Evolutionary conservation across 2,113 vertebrate species (phyloP).

Genomic region (Agapornis roseicollis): DNA sequence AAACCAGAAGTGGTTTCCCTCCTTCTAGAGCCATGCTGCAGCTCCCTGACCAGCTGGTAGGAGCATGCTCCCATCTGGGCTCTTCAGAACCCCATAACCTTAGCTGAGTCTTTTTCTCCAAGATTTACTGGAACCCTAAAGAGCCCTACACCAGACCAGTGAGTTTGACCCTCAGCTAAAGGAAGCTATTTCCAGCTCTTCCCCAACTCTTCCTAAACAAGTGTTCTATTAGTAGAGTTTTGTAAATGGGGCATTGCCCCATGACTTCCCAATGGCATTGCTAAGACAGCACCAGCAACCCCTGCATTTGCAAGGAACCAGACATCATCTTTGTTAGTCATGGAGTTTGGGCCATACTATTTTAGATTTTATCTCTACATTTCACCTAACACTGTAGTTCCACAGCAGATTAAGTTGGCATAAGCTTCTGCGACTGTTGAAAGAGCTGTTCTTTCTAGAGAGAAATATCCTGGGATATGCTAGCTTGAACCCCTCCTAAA

Average conservation of each 20-base stretch:
- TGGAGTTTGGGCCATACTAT: not conserved
- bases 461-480: not conserved
- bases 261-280: not conserved
- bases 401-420: not conserved
- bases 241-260: not conserved
- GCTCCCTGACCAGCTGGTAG: rapidly evolving
- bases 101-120: not conserved
- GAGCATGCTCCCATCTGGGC: not conserved
- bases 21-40: not conserved
- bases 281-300: not conserved
- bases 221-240: not conserved
- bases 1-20: not conserved
- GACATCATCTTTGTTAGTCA: not conserved
- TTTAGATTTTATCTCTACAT: not conserved
- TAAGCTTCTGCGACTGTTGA: not conserved
- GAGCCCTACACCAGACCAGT: not conserved
- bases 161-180: not conserved
- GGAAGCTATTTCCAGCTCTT: not conserved
- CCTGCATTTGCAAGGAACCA: not conserved
- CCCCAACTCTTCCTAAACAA: not conserved
- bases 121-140: not conserved
- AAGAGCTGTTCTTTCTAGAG: not conserved
- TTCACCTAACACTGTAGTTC: not conserved
- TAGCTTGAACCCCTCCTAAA: not conserved
- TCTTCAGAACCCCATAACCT: not conserved